Evolutionary conservation across 1,140 invertebrate genomes (phyloP), one percentile per base, ranked within the genome.

Genomic region (Samia ricini): DNA sequence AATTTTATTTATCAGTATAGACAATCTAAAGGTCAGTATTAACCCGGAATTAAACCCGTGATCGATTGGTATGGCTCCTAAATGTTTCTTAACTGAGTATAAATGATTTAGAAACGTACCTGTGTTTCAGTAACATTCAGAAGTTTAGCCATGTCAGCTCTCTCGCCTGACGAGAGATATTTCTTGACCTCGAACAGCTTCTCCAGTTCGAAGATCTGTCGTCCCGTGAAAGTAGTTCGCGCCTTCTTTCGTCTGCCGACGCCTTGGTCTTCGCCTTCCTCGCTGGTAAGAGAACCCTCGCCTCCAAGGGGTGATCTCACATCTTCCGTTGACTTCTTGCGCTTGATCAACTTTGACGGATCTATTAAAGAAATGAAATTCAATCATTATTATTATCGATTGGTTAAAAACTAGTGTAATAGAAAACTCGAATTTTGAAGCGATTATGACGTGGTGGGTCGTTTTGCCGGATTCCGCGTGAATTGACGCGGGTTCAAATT

Each of bases 171-270:
- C 68, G 96, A 98, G 56, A 99, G 92, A 91, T 99, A 99, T 90
- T 99, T 99, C 91, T 98, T 99, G 60, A 96, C 92, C 90, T 99
- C 98, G 83, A 99, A 99, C 89, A 98, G 95, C 83, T 97, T 97
- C 91, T 99, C 98, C 80, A 99, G 91, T 90, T 98, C 98, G 91
- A 98, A 99, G 81, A 99, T 98, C 92, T 99, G 98, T 56, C 97
- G 86, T 1, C 97, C 98, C 0, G 97, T 98, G 91, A 99, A 99
- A 0, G 97, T 98, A 15, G 98, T 99, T 65, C 98, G 91, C 0
- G 97, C 97, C 81, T 99, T 99, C 91, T 98, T 98, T 91, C 98
- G 96, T 78, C 97, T 96, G 56, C 92, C 92, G 19, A 92, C 92
- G 42, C 92, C 92, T 19, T 93, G 91, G 23, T 92, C 92, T 72